Evolutionary conservation across 1,140 invertebrate genomes (phyloP), one percentile per base, ranked within the genome.

Genomic region (Acyrthosiphon pisum): DNA sequence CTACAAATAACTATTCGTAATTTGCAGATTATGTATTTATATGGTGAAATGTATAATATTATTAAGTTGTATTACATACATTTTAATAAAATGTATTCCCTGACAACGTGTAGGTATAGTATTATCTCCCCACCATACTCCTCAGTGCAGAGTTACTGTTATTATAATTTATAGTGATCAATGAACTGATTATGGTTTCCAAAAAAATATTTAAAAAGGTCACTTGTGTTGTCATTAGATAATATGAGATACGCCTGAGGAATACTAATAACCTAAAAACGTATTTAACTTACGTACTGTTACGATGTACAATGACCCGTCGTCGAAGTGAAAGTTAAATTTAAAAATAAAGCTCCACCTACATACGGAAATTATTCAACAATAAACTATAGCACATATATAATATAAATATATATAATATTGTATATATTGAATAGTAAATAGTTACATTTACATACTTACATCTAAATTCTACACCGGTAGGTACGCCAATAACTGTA

Each of bases 351-450:
- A 76, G 30, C n/a, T 76, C n/a, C 60, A 76, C 60, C 60, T 76
- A 76, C 60, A n/a, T 76, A 76, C 60, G 60, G 60, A 76, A 76
- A 76, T n/a, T 76, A 76, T 68, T n/a, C 60, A 68, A 68, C 18
- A 20, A 76, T 35, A n/a, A 6, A 68, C 18, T 35, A 76, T 35
- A n/a, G 14, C n/a, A 50, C 48, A 50, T 18, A 50, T 18, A 76
- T 76, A 76, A 76, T 26, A 76, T 76, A n/a, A 18, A 76, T 60
- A 30, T 22, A 60, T 60, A 60, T 60, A 60, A 7, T 60, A 60
- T 46, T 60, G 3, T 26, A 30, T 60, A 68, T 68, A 68, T 68
- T 68, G 4, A 14, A 76, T 76, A 18, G 60, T 35, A n/a, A 76
- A 76, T n/a, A n/a, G 30, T n/a, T 20, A 30, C n/a, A n/a, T n/a